Evolutionary conservation across 2,113 vertebrate species (phyloP).

Genomic region (Orientallactaga bullata): DNA sequence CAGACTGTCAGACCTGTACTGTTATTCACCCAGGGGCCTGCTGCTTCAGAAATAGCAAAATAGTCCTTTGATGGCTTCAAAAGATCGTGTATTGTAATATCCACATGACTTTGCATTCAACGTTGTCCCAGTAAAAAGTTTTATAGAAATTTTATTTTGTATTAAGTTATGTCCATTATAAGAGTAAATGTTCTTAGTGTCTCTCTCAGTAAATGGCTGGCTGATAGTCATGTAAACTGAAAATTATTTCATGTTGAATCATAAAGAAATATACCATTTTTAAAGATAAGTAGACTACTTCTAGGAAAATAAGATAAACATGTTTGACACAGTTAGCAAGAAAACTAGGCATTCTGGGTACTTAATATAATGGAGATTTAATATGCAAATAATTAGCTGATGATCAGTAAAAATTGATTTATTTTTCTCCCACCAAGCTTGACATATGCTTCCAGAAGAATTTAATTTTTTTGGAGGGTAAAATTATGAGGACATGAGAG

Average conservation of each 20-base stretch:
- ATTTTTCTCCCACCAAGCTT: neutral
- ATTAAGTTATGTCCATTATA: neutral
- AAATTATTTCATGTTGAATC: slow-evolving; percentile 40
- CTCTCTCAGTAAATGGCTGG: neutral
- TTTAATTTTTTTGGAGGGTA: slow-evolving; percentile 3
- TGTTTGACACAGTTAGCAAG: neutral
- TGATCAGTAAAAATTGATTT: neutral
- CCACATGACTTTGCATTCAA: neutral
- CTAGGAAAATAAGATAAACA: neutral
- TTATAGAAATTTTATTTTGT: neutral
- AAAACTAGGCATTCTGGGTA: neutral
- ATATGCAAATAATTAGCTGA: neutral
- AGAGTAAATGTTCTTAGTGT: neutral
- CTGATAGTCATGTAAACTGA: neutral
- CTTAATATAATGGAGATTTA: neutral
- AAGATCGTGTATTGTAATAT: neutral
- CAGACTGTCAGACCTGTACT: neutral
- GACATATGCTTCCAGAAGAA: neutral
- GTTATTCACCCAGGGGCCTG: neutral
- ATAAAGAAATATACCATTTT: neutral
- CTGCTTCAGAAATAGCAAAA: neutral
- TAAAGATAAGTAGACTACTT: neutral
- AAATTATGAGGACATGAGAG: neutral
- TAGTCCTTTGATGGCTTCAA: neutral
- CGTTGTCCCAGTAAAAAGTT: neutral